phyloP scores from a whole-genome alignment of 2,888 invertebrate genomes.

The Hipparchia sbordonii region DNA sequence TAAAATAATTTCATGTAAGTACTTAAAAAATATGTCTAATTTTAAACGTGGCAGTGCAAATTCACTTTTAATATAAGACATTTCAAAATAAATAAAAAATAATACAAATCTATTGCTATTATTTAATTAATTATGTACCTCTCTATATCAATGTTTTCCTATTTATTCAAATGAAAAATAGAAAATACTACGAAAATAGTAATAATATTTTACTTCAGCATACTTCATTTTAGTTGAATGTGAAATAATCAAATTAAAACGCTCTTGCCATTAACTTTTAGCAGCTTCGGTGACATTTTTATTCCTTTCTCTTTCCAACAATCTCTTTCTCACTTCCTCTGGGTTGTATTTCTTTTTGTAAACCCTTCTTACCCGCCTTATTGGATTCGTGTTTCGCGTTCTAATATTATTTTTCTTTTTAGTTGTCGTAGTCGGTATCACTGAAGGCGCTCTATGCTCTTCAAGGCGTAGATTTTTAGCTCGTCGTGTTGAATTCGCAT shows the following conservation, averaged over 20 bases:
- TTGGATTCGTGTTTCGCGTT: conserved; percentile 66
- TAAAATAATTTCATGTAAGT: background rate
- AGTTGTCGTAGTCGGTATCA: conserved; percentile 55
- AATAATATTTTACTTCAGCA: conserved; percentile 4
- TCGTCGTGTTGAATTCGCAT: conserved; percentile 57
- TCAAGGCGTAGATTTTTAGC: conserved; percentile 51
- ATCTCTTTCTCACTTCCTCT: conserved; percentile 76
- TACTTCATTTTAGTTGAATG: background rate
- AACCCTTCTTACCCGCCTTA: conserved; percentile 72
- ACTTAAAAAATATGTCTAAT: background rate
- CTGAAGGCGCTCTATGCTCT: conserved; percentile 54
- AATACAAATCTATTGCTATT: too few relatives aligned
- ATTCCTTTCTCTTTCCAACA: conserved; percentile 71
- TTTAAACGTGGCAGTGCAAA: conserved; percentile 11
- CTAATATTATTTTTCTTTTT: conserved; percentile 67
- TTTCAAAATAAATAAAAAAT: background rate
- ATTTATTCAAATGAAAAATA: too few relatives aligned
- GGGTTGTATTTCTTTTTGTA: conserved; percentile 77
- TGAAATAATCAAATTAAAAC: background rate
- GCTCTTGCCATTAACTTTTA: conserved; percentile 34
- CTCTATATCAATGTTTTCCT: too few relatives aligned
- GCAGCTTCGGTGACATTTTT: conserved; percentile 46
- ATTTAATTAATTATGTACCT: too few relatives aligned
- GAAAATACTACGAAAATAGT: too few relatives aligned
- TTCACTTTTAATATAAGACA: background rate